phyloP scores from a whole-genome alignment of 1,140 invertebrate species.

The Dolichoris vasculosae region DNA sequence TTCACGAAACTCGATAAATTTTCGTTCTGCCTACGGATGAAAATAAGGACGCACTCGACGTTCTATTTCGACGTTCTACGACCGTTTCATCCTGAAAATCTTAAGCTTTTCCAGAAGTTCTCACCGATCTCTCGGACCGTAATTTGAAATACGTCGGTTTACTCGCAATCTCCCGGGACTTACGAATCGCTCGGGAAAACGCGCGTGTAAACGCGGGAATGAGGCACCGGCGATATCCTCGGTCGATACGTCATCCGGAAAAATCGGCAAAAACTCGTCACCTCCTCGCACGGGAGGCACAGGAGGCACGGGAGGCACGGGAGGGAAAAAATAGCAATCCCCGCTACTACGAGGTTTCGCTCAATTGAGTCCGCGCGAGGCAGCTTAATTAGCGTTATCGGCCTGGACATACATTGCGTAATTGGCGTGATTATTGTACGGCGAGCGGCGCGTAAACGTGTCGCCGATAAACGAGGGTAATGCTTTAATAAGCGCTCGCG shows the following conservation, averaged over 20 bases:
- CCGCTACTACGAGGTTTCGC: background rate
- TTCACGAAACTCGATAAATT: background rate
- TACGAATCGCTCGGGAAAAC: too few species aligned
- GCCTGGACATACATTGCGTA: conserved; percentile 19
- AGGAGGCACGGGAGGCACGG: background rate
- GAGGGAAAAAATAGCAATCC: conserved; percentile 2
- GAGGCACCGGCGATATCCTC: too few species aligned
- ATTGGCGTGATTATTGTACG: conserved; percentile 36
- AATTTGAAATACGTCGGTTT: background rate
- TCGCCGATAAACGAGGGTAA: conserved; percentile 42
- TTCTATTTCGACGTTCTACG: too few species aligned
- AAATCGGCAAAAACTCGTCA: conserved; percentile 2
- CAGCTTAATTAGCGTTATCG: conserved; percentile 38
- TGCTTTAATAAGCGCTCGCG: conserved; percentile 35
- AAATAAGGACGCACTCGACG: too few species aligned
- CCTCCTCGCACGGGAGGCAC: background rate
- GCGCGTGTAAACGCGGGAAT: background rate
- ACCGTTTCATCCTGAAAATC: too few species aligned
- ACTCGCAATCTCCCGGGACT: too few species aligned
- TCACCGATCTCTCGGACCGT: background rate
- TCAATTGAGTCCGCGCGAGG: conserved; percentile 1
- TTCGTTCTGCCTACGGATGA: too few species aligned
- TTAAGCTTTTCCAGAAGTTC: too few species aligned
- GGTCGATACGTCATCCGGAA: background rate
- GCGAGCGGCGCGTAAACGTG: conserved; percentile 10